phyloP scores from a whole-genome alignment of 2,113 vertebrate species.

The Varanus komodoensis region DNA sequence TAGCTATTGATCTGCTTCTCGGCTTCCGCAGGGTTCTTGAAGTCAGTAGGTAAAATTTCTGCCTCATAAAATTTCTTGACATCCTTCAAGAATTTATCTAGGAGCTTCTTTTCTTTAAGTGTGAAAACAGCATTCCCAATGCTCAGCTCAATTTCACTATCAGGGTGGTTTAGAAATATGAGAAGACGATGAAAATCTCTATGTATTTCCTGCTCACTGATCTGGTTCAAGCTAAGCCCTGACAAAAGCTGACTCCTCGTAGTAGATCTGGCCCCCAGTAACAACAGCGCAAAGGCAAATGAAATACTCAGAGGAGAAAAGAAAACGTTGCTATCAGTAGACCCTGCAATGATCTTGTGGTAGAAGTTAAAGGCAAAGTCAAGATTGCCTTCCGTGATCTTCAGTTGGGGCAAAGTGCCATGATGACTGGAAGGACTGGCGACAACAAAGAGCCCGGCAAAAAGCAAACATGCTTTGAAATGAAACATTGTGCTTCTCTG shows the following conservation, averaged over 20 bases:
- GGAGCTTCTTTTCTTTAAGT: slow-evolving; percentile 70
- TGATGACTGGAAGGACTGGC: neutral
- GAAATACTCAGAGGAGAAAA: slow-evolving; percentile 84
- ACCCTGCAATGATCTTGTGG: slow-evolving; percentile 66
- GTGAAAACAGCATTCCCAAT: slow-evolving; percentile 82
- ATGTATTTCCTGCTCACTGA: slow-evolving; percentile 68
- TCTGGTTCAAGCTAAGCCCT: slow-evolving; percentile 74
- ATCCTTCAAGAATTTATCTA: slow-evolving; percentile 75
- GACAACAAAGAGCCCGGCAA: neutral
- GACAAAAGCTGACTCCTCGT: slow-evolving; percentile 81
- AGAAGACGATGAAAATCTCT: slow-evolving; percentile 68
- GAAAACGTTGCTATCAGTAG: slow-evolving; percentile 79
- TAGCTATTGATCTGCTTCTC: slow-evolving; percentile 81
- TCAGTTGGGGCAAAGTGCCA: slow-evolving; percentile 37
- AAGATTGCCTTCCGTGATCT: slow-evolving; percentile 63
- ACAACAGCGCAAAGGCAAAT: slow-evolving; percentile 80
- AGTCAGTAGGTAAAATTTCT: slow-evolving; percentile 79
- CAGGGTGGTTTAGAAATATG: slow-evolving; percentile 66
- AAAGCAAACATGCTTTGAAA: neutral
- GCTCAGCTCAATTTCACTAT: slow-evolving; percentile 69
- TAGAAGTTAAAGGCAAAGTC: slow-evolving; percentile 83
- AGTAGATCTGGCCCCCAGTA: slow-evolving; percentile 75
- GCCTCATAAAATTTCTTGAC: slow-evolving; percentile 74
- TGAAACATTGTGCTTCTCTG: neutral
- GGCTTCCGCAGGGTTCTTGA: slow-evolving; percentile 74